Percentiles rank a stretch among this genome's conserved stretches.
Conservation (phyloP, 2,888 invertebrate genomes). For the Abscondita cerata region DNA sequence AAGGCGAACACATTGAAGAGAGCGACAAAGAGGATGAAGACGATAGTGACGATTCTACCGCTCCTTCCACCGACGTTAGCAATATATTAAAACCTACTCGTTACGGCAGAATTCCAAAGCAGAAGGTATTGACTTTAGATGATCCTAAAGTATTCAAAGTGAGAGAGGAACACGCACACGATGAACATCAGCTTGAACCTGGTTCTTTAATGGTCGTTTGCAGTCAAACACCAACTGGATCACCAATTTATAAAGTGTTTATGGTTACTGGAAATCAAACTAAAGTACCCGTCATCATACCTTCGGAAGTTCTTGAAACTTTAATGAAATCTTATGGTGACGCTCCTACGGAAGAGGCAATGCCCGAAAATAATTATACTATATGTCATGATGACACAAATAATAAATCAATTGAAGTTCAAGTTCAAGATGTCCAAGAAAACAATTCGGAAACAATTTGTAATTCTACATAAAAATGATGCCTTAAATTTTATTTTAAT, state of each 20-base stretch:
- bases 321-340: conserved; percentile 34
- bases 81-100: conserved; percentile 57
- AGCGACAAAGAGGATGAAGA: conserved; percentile 1
- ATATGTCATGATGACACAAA: conserved; percentile 35
- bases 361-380: conserved; percentile 41
- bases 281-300: conserved; percentile 52
- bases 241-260: conserved; percentile 61
- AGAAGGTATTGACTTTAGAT: conserved; percentile 38
- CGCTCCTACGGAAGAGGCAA: conserved; percentile 24
- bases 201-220: conserved; percentile 63
- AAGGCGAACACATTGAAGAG: not conserved
- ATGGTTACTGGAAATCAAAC: conserved; percentile 59
- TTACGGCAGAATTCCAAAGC: conserved; percentile 58
- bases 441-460: too few species aligned
- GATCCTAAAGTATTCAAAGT: conserved; percentile 14
- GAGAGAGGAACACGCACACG: conserved; percentile 10
- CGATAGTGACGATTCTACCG: not conserved
- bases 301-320: conserved; percentile 49
- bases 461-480: too few species aligned
- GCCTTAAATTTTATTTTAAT: too few species aligned
- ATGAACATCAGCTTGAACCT: conserved; percentile 52
- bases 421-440: too few species aligned
- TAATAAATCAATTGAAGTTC: not conserved
- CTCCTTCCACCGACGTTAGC: conserved; percentile 16
- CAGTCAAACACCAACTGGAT: conserved; percentile 54